Base-by-base conservation (phyloP, 2,113 vertebrate species). In the Microcebus murinus region DNA sequence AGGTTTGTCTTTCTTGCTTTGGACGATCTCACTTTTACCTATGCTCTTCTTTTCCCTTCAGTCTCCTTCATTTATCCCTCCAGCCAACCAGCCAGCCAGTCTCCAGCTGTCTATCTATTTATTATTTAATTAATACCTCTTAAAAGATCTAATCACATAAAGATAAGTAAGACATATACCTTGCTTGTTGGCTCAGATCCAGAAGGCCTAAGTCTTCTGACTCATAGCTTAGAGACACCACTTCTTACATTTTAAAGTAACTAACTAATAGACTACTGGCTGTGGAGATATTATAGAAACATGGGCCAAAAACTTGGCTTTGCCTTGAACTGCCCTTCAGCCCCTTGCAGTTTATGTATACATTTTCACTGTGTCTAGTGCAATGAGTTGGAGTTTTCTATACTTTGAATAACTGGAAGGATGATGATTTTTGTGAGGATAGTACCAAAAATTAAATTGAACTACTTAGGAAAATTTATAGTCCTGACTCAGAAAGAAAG, bases 361-460 rank as follows among this genome's bases (percentile, higher is more conserved):
- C 42, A 36, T 81, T n/a, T 80, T 92, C 42, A 80, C 18, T 50
- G 14, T 18, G 45, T 57, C 8, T 92, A 20, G 9, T 63, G 25
- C 6, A n/a, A 23, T 45, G 39, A 73, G 4, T 83, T 81, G 73
- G 52, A 77, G 10, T 74, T 93, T 96, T 80, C n/a, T 92, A 7
- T 84, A 52, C 4, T 79, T 90, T 59, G 63, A 67, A 13, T 83
- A 90, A 59, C 20, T 65, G 34, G 55, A 67, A 45, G 23, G 8
- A 97, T 61, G 8, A 97, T 61, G 50, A 23, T 48, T 45, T 81
- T 39, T 68, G 8, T 61, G 70, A 77, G 27, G 17, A 29, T 39
- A 86, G 36, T 86, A 81, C 7, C 23, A 70, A 94, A 96, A 87
- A 45, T 14, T 11, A 84, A 80, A 79, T 80, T 70, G 68, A 96